Base-by-base conservation (phyloP, 2,888 invertebrate genomes). In the Stenchaetothrips biformis region DNA sequence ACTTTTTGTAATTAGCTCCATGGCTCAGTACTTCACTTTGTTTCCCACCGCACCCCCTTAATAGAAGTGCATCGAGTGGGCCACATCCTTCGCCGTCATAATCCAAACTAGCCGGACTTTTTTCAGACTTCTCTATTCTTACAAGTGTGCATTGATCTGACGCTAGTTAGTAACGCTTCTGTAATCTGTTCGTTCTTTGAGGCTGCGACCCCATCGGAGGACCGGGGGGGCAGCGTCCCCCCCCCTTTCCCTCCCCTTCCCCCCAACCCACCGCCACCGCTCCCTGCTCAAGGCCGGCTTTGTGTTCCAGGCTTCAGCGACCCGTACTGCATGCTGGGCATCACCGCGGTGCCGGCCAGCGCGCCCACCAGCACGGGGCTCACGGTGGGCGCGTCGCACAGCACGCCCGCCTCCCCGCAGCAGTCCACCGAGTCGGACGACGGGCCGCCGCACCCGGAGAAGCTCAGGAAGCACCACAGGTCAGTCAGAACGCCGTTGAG, bases 281-380 rank as follows among this genome's bases (percentile, higher is more conserved):
- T 18, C 53, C 53, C 18, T 53, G 53, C 18, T 53, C 13, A 18
- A 37, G 74, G 13, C 25, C 49, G 18, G 77, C 47, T 25, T 77
- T 81, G 81, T 84, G 82, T 84, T 82, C 79, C 88, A 98, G 97
- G 98, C 84, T 98, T 95, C 89, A 97, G 97, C 87, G 98, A 99
- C 88, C 98, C 98, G 3, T 99, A 98, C 88, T 98, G 98, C 89
- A 99, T 99, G 98, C 89, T 99, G 89, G 98, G 96, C 82, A 95
- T 96, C 84, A 88, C 88, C n/a, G 86, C 89, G 84, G 88, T 83
- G 85, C 89, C 82, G 86, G 86, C 88, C 37, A 86, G 85, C 82
- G 82, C 82, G 78, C 85, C 85, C 84, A 84, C 85, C 83, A 83
- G 84, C 48, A 80, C 80, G 16, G 78, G 53, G n/a, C 74, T 27